Percentiles rank a stretch among this genome's conserved stretches.
phyloP scores from a whole-genome alignment of 2,797 vertebrate species.

The Phrynocephalus guinanensis region DNA sequence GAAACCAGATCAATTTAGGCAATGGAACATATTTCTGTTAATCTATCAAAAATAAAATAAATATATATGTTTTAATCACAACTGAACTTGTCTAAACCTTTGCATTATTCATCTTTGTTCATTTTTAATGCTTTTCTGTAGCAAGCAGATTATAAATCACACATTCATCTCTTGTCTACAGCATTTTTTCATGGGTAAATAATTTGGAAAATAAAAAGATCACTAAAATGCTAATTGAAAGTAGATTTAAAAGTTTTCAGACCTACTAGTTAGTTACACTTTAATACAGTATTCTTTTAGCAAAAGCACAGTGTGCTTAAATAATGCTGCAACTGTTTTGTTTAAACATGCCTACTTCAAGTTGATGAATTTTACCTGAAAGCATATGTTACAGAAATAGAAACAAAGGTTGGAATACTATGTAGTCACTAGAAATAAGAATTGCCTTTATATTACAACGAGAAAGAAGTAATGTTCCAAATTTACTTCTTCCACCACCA shows the following conservation, averaged over 20 bases:
- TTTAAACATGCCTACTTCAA: not conserved
- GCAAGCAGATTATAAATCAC: not conserved
- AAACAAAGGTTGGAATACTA: slow-evolving; percentile 38
- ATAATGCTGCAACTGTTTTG: not conserved
- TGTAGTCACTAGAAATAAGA: slow-evolving; percentile 25
- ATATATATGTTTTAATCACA: slow-evolving; percentile 20
- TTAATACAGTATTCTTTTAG: slow-evolving; percentile 30
- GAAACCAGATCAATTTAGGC: slow-evolving; percentile 10
- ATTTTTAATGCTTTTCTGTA: not conserved
- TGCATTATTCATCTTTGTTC: not conserved
- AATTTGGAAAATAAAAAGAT: not conserved
- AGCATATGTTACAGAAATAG: slow-evolving; percentile 6
- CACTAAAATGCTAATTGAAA: slow-evolving; percentile 22
- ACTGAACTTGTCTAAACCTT: not conserved
- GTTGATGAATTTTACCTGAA: slow-evolving; percentile 29
- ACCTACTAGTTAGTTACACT: slow-evolving; percentile 5
- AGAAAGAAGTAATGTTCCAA: slow-evolving; percentile 8
- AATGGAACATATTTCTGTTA: slow-evolving; percentile 1
- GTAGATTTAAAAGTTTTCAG: slow-evolving; percentile 36
- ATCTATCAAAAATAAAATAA: slow-evolving; percentile 16
- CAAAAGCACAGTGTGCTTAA: not conserved
- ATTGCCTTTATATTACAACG: slow-evolving; percentile 14
- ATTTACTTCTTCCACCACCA: not conserved
- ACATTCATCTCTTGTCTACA: not conserved
- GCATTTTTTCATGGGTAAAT: slow-evolving; percentile 13